A percentile compares a stretch with the other conserved stretches of the same genome.
Evolutionary conservation across 2,113 vertebrate species (phyloP).

Genomic region (Donacobius atricapilla): DNA sequence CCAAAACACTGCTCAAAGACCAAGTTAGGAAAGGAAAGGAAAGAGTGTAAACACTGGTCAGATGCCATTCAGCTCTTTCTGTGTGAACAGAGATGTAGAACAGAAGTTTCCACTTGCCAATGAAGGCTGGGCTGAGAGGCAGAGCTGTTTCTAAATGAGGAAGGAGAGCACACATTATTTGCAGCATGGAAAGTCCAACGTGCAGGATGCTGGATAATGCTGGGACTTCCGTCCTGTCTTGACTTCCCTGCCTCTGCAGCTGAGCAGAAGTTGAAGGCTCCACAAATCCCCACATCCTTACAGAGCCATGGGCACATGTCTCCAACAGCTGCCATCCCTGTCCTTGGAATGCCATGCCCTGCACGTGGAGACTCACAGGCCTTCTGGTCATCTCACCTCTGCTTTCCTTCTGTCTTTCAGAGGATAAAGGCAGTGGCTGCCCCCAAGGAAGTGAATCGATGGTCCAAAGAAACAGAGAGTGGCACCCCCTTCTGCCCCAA

Average conservation of each 20-base stretch:
- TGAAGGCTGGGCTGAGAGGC: neutral
- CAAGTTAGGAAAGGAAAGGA: slow-evolving; percentile 28
- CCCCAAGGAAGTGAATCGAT: slow-evolving; percentile 82
- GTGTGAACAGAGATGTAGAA: slow-evolving; percentile 19
- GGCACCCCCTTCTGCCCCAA: slow-evolving; percentile 73
- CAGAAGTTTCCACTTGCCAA: slow-evolving; percentile 22
- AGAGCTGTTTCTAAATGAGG: slow-evolving; percentile 21
- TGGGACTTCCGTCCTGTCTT: neutral
- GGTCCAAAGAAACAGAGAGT: slow-evolving; percentile 73
- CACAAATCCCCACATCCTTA: accelerated
- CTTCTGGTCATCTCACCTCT: neutral
- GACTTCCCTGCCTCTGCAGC: neutral
- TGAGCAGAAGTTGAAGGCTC: neutral
- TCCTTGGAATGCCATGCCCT: accelerated
- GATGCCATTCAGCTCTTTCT: slow-evolving; percentile 22
- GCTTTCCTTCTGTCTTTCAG: slow-evolving; percentile 64
- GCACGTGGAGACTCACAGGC: accelerated
- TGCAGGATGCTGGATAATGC: neutral
- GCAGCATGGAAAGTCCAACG: neutral
- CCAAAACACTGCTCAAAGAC: slow-evolving; percentile 38
- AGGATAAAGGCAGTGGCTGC: slow-evolving; percentile 91
- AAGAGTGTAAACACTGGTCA: slow-evolving; percentile 30
- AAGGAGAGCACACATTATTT: neutral
- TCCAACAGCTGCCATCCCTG: accelerated
- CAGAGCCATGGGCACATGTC: accelerated